These are phyloP conservation scores for Aethes cnicana DNA, from an alignment of 2,888 invertebrate genomes.

Conservation along the genomic window DNA sequence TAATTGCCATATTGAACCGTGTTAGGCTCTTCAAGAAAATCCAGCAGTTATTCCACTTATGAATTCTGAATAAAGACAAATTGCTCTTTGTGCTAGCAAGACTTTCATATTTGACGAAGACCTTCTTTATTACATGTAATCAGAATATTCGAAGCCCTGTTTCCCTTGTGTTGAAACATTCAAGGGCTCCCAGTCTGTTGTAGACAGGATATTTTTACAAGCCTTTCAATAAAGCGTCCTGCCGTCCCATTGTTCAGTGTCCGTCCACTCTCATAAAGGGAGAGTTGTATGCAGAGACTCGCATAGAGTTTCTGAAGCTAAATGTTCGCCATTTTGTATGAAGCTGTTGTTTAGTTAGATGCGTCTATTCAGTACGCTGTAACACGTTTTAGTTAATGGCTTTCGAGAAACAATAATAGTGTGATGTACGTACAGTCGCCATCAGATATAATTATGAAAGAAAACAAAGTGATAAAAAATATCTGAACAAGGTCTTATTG, in stretches of 20 bases:
- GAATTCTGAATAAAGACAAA: no score
- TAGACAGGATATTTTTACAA: slow-evolving; percentile 58
- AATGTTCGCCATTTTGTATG: slow-evolving; percentile 29
- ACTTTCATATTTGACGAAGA: no score
- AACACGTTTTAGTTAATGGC: neutral
- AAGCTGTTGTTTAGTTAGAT: slow-evolving; percentile 13
- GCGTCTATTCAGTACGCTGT: neutral
- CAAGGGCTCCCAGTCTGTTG: slow-evolving; percentile 42
- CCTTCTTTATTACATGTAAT: neutral
- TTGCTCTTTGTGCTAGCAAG: no score
- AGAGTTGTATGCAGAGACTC: slow-evolving; percentile 39
- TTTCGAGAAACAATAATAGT: no score
- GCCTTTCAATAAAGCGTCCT: slow-evolving; percentile 60
- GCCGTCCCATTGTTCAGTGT: slow-evolving; percentile 58
- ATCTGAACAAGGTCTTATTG: no score
- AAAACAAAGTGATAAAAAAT: no score
- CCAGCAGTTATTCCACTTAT: no score
- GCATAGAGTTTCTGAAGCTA: slow-evolving; percentile 34
- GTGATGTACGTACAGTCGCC: no score
- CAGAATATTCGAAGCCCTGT: neutral
- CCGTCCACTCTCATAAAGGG: slow-evolving; percentile 52
- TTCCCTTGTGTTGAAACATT: neutral
- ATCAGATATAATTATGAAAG: no score
- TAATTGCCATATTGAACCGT: no score
- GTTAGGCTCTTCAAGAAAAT: no score